phyloP scores from a whole-genome alignment of 2,113 vertebrate genomes.

The Tachysurus vachellii region DNA sequence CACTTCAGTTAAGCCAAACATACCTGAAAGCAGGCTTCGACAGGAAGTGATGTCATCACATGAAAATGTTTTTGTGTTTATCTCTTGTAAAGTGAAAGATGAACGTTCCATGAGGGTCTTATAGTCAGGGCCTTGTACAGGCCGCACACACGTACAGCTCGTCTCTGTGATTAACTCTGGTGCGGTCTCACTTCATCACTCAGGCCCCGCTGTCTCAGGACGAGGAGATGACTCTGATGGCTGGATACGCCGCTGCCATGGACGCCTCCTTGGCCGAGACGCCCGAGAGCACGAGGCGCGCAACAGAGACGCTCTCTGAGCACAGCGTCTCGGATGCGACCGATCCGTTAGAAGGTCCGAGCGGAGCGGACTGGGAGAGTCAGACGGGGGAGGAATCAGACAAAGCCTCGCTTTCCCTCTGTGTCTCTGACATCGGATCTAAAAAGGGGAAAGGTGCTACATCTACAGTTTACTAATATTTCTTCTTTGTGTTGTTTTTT shows the following conservation, averaged over 20 bases:
- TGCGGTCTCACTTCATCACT: neutral
- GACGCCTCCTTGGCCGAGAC: constrained; percentile 76
- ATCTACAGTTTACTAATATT: neutral
- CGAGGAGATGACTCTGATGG: constrained; percentile 83
- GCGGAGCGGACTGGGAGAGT: constrained; percentile 75
- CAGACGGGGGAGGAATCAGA: constrained; percentile 74
- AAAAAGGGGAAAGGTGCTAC: constrained; percentile 89
- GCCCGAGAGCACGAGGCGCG: constrained; percentile 48
- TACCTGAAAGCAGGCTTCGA: too few species aligned
- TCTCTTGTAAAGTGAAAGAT: too few species aligned
- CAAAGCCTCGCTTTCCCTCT: constrained; percentile 85
- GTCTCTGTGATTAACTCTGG: neutral
- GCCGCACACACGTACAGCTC: neutral
- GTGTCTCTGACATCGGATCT: constrained; percentile 79
- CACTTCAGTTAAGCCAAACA: too few species aligned
- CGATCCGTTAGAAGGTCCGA: constrained; percentile 60
- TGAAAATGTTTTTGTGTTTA: neutral
- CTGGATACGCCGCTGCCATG: constrained; percentile 88
- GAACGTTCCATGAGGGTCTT: neutral
- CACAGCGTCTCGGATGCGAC: constrained; percentile 45
- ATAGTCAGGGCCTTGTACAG: neutral
- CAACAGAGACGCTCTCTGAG: neutral
- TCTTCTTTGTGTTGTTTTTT: constrained; percentile 1
- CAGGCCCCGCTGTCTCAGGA: constrained; percentile 85
- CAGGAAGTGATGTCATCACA: neutral